Base-by-base conservation (phyloP, 2,113 vertebrate species). In the Rissa tridactyla region DNA sequence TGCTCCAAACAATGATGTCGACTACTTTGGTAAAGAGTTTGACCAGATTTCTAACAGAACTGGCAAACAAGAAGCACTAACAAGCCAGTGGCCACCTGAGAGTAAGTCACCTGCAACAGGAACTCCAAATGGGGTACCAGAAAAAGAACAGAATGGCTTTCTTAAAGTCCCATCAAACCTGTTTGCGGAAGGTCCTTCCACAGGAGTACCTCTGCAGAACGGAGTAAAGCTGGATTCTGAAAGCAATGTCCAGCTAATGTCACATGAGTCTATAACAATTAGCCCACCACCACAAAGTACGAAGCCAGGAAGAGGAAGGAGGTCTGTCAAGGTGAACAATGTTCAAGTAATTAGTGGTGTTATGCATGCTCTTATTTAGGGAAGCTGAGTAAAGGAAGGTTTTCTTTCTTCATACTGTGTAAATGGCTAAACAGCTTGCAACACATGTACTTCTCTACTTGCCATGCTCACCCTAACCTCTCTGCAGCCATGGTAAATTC, bases 291-390 rank as follows among this genome's bases (percentile, higher is more conserved):
- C 99, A 80, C 99, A 99, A 98, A 99, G 95, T 97, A 97, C 97
- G 97, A 99, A 99, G 97, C 98, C 98, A 25, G 99, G 99, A 98
- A 98, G 98, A 98, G 98, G 99, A 98, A 99, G 99, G 97, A 98
- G 99, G 97, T 98, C 97, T 94, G 97, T 98, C 97, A 99, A 99
- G 99, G 99, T 99, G 99, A 99, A 98, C 79, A 92, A 77, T 85
- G 71, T 97, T 97, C 83, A 80, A 96, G 47, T 95, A 69, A 87
- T 85, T 94, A 64, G 89, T 96, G 76, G 79, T 94, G 76, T 95
- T 95, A 84, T 93, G 97, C 96, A 98, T 98, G 97, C 68, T 84
- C 4, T 91, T 89, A 58, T 57, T 92, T 82, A 29, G 36, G 70
- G n/a, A 97, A 98, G 82, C 94, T 97, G 95, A 94, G 76, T 96